Percentiles rank a stretch among this genome's conserved stretches.
phyloP scores from a whole-genome alignment of 2,797 vertebrate species.

The Melanotaenia pygmaea region DNA sequence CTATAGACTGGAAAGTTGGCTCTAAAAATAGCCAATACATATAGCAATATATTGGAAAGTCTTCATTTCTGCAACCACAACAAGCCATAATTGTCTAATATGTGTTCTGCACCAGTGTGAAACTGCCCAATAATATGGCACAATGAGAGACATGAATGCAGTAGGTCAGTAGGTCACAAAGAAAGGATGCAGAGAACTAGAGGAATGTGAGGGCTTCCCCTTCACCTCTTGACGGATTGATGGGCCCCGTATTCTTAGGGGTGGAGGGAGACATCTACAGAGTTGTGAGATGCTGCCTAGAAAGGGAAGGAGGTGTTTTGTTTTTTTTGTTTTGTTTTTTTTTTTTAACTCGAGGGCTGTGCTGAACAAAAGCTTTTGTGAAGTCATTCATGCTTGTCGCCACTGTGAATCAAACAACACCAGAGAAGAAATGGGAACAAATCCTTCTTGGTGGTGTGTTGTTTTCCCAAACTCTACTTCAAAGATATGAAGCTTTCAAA shows the following conservation, averaged over 20 bases:
- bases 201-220: constrained; percentile 65
- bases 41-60: not conserved
- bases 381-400: constrained; percentile 66
- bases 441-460: constrained; percentile 47
- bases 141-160: constrained; percentile 62
- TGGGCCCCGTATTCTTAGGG: constrained; percentile 69
- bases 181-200: constrained; percentile 56
- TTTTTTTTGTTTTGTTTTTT: not conserved
- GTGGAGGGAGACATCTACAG: constrained; percentile 47
- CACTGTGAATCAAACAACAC: constrained; percentile 35
- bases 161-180: constrained; percentile 68
- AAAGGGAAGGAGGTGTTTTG: constrained; percentile 49
- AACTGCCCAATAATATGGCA: constrained; percentile 59
- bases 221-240: constrained; percentile 72
- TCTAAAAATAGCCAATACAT: not conserved
- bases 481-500: constrained; percentile 29
- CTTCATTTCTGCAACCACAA: not conserved
- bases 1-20: constrained; percentile 8
- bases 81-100: constrained; percentile 54
- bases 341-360: constrained; percentile 10
- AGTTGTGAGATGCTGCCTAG: constrained; percentile 59
- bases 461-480: constrained; percentile 34
- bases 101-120: constrained; percentile 53
- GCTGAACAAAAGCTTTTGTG: constrained; percentile 69
- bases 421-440: constrained; percentile 36